Conservation (phyloP, 1,140 invertebrate species). For the Scaptomyza hsui region DNA sequence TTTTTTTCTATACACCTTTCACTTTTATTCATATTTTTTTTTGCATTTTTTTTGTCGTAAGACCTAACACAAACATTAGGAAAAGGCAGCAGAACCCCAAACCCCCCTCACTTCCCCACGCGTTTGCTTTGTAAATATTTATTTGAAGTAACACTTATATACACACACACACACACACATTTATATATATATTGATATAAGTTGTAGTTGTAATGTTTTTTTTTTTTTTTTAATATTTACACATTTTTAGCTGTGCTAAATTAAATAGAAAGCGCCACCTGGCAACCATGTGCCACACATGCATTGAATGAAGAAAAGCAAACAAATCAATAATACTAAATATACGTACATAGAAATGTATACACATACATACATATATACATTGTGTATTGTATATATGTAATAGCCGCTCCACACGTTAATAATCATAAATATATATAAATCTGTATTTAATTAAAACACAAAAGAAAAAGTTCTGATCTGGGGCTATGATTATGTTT, state of each 20-base stretch:
- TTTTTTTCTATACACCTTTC: constrained; percentile 30
- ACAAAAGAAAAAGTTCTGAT: neutral
- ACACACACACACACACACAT: constrained; percentile 21
- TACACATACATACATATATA: constrained; percentile 15
- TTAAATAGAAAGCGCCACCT: constrained; percentile 29
- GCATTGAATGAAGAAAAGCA: constrained; percentile 55
- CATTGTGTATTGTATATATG: constrained; percentile 27
- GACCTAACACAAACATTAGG: constrained; percentile 1
- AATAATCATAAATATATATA: constrained; percentile 21
- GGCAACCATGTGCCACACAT: constrained; percentile 59
- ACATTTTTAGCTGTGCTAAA: constrained; percentile 74
- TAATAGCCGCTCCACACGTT: neutral
- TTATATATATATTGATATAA: constrained; percentile 46
- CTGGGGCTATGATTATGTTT: no score
- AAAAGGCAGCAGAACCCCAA: constrained; percentile 1
- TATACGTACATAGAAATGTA: constrained; percentile 1
- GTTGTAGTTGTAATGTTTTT: constrained; percentile 57
- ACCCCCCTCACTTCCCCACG: constrained; percentile 7
- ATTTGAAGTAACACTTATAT: constrained; percentile 62
- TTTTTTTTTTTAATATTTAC: constrained; percentile 30
- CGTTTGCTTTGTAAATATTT: constrained; percentile 76
- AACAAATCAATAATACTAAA: constrained; percentile 1
- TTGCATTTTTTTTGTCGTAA: constrained; percentile 30
- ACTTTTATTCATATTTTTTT: constrained; percentile 39
- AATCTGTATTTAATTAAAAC: neutral